phyloP scores from a whole-genome alignment of 2,888 invertebrate species.

The Phragmatobia fuliginosa region DNA sequence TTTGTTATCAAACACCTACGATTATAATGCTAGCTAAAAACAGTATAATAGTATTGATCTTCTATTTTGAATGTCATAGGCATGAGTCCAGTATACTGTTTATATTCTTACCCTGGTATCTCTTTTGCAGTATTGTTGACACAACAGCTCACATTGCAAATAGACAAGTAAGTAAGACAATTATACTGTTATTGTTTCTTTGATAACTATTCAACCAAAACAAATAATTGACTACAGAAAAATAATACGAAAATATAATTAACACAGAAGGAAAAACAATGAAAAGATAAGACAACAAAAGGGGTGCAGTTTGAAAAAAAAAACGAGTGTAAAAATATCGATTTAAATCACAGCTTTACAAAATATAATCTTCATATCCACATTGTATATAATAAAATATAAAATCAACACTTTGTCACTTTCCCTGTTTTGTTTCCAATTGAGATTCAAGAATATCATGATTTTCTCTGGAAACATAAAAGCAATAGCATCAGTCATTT shows the following conservation, averaged over 20 bases:
- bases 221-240: background rate
- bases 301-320: slow-evolving; percentile 1
- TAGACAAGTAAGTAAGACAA: background rate
- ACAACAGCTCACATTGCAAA: no score
- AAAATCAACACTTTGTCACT: slow-evolving; percentile 6
- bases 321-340: slow-evolving; percentile 5
- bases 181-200: background rate
- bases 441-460: background rate
- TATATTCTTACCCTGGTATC: background rate
- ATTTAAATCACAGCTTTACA: slow-evolving; percentile 11
- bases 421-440: slow-evolving; percentile 12
- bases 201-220: background rate
- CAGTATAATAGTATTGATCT: background rate
- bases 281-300: background rate
- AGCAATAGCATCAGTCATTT: background rate
- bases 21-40: background rate
- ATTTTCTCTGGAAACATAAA: slow-evolving; percentile 10
- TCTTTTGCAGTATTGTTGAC: background rate
- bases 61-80: background rate
- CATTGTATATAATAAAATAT: slow-evolving; percentile 1
- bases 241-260: background rate
- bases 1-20: background rate
- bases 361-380: background rate
- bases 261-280: background rate
- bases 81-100: background rate